Conservation (phyloP, 2,113 vertebrate genomes). For the Silurus meridionalis region DNA sequence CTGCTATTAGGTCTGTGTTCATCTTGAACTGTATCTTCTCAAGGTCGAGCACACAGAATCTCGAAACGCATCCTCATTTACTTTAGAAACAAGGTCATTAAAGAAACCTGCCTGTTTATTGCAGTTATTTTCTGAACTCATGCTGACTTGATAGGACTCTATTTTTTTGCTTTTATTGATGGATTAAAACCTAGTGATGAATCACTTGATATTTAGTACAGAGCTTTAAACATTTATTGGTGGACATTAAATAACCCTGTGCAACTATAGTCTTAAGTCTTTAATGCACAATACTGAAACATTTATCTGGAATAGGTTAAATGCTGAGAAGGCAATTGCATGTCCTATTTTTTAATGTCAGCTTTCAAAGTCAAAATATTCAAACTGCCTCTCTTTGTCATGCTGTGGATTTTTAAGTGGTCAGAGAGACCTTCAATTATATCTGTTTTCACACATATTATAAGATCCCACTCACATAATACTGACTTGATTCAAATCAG, state of each 20-base stretch:
- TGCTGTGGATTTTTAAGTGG: not conserved
- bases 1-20: not conserved
- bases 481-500: not conserved
- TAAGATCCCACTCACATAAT: not conserved
- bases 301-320: not conserved
- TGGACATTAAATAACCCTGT: not conserved
- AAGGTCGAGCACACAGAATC: not conserved
- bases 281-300: not conserved
- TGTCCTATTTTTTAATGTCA: not conserved
- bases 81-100: slow-evolving; percentile 5
- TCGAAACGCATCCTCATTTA: not conserved
- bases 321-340: not conserved
- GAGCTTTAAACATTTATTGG: not conserved
- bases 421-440: not conserved
- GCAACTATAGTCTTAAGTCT: not conserved
- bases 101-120: slow-evolving; percentile 29
- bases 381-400: not conserved
- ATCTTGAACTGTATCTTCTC: not conserved
- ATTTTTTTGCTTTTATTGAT: not conserved
- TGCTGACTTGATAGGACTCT: not conserved
- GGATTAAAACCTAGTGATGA: not conserved
- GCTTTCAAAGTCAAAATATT: not conserved
- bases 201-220: not conserved
- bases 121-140: not conserved
- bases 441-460: not conserved